A percentile compares a stretch with the other conserved stretches of the same genome.
phyloP scores from a whole-genome alignment of 2,797 vertebrate genomes.

The Melanogrammus aeglefinus region DNA sequence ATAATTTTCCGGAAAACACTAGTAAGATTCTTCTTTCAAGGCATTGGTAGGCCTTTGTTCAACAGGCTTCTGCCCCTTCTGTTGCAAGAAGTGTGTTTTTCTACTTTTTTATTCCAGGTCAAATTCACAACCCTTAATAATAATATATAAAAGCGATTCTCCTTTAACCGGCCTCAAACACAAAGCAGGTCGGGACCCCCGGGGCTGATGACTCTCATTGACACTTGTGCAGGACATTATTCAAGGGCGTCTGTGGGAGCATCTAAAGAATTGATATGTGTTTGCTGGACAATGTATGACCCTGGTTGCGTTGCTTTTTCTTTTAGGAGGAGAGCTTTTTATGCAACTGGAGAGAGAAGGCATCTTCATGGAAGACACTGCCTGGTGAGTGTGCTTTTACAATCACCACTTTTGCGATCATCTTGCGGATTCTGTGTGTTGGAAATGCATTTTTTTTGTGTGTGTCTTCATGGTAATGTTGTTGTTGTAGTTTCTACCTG shows the following conservation, averaged over 20 bases:
- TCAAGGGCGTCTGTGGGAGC: not conserved
- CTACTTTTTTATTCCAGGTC: not conserved
- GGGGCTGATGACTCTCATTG: not conserved
- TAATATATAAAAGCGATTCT: not conserved
- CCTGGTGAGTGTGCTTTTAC: slow-evolving; percentile 80
- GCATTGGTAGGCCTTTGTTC: not conserved
- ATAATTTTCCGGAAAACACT: not conserved
- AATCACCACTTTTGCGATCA: not conserved
- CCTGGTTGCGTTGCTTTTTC: slow-evolving; percentile 7
- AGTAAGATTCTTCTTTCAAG: not conserved
- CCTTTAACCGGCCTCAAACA: not conserved
- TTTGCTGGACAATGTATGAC: not conserved
- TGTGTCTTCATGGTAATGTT: not conserved
- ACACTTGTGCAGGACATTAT: not conserved
- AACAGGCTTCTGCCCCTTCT: not conserved
- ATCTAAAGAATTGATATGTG: not conserved
- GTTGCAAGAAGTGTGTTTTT: not conserved
- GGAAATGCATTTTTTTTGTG: not conserved
- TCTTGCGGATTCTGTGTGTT: not conserved
- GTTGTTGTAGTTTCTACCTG: slow-evolving; percentile 88
- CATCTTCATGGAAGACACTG: slow-evolving; percentile 99
- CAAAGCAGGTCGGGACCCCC: not conserved
- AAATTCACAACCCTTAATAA: slow-evolving; percentile 1
- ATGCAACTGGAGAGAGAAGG: slow-evolving; percentile 99
- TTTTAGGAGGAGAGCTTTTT: slow-evolving; percentile 95